A percentile compares a stretch with the other conserved stretches of the same genome.
These are phyloP conservation scores for Petrosia ficiformis DNA, from an alignment of 37 sponge, comb jelly and placozoan genomes.

Conservation along the genomic window DNA sequence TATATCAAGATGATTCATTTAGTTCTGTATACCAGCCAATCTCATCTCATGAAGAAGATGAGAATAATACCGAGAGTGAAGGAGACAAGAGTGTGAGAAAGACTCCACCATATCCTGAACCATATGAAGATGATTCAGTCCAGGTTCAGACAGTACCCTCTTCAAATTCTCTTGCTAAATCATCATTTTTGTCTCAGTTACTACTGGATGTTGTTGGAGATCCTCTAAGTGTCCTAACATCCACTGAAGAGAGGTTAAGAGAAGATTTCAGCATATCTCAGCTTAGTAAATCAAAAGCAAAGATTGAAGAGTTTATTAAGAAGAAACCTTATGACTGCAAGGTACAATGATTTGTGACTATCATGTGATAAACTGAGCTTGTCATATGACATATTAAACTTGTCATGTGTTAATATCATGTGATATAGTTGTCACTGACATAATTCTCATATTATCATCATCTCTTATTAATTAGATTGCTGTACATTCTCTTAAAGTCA, in stretches of 20 bases:
- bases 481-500: not conserved
- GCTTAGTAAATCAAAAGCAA: constrained; percentile 5
- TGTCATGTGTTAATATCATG: not conserved
- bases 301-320: constrained; percentile 7
- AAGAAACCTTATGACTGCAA: constrained; percentile 11
- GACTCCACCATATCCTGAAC: constrained; percentile 34
- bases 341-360: too few relatives aligned
- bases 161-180: too few relatives aligned
- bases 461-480: not conserved
- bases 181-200: too few relatives aligned
- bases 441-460: not conserved
- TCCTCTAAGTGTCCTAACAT: too few relatives aligned
- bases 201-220: too few relatives aligned
- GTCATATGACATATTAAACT: not conserved
- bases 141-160: not conserved
- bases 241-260: too few relatives aligned
- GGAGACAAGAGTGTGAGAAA: too few relatives aligned
- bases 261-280: too few relatives aligned
- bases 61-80: too few relatives aligned
- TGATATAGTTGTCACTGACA: not conserved
- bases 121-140: constrained; percentile 29
- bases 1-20: constrained; percentile 23
- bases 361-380: too few relatives aligned
- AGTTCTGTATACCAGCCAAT: constrained; percentile 2
- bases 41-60: not conserved